Base-by-base conservation (phyloP, 2,888 invertebrate genomes). In the Scaptomyza parva region DNA sequence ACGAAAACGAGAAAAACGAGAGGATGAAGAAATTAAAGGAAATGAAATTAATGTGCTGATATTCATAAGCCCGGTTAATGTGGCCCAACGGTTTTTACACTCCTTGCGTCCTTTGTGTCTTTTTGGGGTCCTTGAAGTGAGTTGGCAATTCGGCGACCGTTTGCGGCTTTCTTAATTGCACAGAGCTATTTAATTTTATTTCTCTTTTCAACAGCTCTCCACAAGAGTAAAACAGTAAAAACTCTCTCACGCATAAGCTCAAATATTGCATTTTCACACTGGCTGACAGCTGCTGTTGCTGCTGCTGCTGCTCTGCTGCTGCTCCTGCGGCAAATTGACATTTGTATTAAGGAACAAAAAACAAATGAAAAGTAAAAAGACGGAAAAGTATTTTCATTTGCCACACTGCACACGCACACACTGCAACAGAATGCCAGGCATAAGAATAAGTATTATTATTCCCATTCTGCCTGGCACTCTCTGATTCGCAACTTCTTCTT, bases 261-360 rank as follows among this genome's bases (percentile, higher is more conserved):
- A 64, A 73, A 52, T 52, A 68, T 60, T 64, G 81, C 71, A 84
- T 66, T 70, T 70, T 39, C 52, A 28, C 20, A 11, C 52, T 18
- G 70, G 70, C 20, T 75, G 81, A 75, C 81, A 86, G 76, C 78
- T 86, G 37, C 17, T 17, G 9, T 17, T 37, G 87, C 85, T 72
- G 53, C 72, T n/a, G n/a, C n/a, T n/a, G n/a, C n/a, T n/a, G n/a
- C n/a, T n/a, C n/a, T n/a, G n/a, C n/a, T n/a, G n/a, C n/a, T n/a
- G 37, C 17, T 17, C 17, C 37, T 37, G 87, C 85, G 75, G 53
- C 72, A 78, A 84, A 86, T 75, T 81, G 82, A 82, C 85, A 76
- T 81, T 84, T 75, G 77, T 59, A 59, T 67, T 63, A 60, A 65
- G 40, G n/a, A n/a, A n/a, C n/a, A 18, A 18, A 33, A 33, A 33